Evolutionary conservation across 2,113 vertebrate species (phyloP).

Genomic region (Orthonyx spaldingii): DNA sequence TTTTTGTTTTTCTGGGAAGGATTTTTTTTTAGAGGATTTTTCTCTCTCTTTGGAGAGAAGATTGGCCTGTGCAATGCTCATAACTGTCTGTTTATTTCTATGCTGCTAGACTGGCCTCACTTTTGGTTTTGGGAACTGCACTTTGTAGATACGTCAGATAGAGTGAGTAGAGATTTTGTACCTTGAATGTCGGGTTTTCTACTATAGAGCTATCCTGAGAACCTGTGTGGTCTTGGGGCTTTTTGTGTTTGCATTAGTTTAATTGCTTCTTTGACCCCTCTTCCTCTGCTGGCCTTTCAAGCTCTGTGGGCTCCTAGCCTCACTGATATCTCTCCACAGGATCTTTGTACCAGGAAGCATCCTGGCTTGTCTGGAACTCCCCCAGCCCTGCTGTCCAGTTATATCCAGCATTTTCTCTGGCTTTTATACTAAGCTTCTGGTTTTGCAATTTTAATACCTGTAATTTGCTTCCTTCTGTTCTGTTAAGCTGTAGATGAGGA

Average conservation of each 20-base stretch:
- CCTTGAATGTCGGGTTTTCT: not conserved
- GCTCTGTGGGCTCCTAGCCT: constrained; percentile 18
- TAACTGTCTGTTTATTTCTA: not conserved
- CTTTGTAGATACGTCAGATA: not conserved
- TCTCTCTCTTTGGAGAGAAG: not conserved
- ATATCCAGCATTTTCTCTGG: not conserved
- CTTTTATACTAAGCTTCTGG: not conserved
- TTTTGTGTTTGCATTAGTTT: constrained; percentile 56
- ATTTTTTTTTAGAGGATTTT: not conserved
- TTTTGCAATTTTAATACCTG: not conserved
- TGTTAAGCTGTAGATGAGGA: not conserved
- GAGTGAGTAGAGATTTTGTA: not conserved
- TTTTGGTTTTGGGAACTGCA: not conserved
- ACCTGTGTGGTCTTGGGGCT: constrained; percentile 50
- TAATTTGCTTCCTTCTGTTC: not conserved
- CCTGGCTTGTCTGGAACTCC: not conserved
- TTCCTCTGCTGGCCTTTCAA: constrained; percentile 52
- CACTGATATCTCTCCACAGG: constrained; percentile 8
- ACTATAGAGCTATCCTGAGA: not conserved
- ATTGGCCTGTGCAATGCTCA: not conserved
- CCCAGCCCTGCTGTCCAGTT: not conserved
- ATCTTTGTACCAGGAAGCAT: constrained; percentile 37
- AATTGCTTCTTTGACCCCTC: constrained; percentile 59
- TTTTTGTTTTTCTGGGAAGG: not conserved
- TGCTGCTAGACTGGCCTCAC: not conserved